phyloP scores from a whole-genome alignment of 2,113 vertebrate genomes.

The Lates calcarifer region DNA sequence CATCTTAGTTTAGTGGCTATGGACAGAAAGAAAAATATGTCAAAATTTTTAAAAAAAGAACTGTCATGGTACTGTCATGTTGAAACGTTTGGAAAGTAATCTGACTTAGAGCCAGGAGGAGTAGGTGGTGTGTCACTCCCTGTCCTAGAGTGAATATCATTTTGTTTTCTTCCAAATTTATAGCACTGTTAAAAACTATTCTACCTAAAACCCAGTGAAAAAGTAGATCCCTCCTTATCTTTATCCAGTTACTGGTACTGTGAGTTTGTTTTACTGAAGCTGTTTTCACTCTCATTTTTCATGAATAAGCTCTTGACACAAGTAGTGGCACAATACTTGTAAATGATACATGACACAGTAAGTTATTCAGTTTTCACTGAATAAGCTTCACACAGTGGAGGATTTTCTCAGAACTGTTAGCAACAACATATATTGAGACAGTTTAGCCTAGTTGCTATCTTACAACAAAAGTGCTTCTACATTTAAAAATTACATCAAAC shows the following conservation, averaged over 20 bases:
- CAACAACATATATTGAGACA: background rate
- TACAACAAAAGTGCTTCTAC: too few relatives aligned
- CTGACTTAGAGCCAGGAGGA: background rate
- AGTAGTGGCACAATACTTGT: background rate
- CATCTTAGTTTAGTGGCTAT: background rate
- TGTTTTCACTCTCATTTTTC: too few relatives aligned
- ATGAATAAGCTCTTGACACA: too few relatives aligned
- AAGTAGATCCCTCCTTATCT: background rate
- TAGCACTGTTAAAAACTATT: too few relatives aligned
- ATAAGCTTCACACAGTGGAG: rapidly evolving
- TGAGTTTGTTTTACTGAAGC: too few relatives aligned
- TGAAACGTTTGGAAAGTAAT: background rate
- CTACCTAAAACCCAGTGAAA: too few relatives aligned
- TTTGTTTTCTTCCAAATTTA: too few relatives aligned
- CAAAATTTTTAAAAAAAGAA: background rate
- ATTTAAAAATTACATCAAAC: too few relatives aligned
- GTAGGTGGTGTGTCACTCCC: background rate
- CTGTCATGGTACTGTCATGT: background rate
- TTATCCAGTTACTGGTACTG: too few relatives aligned
- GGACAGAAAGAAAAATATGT: background rate
- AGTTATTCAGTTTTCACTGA: too few relatives aligned
- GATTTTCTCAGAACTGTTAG: background rate
- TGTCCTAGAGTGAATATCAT: background rate
- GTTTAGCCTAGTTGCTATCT: too few relatives aligned
- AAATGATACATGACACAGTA: too few relatives aligned